These are phyloP conservation scores for Gnathonemus echidnorhynchus DNA, from an alignment of 2,113 vertebrate species.

Conservation along the genomic window DNA sequence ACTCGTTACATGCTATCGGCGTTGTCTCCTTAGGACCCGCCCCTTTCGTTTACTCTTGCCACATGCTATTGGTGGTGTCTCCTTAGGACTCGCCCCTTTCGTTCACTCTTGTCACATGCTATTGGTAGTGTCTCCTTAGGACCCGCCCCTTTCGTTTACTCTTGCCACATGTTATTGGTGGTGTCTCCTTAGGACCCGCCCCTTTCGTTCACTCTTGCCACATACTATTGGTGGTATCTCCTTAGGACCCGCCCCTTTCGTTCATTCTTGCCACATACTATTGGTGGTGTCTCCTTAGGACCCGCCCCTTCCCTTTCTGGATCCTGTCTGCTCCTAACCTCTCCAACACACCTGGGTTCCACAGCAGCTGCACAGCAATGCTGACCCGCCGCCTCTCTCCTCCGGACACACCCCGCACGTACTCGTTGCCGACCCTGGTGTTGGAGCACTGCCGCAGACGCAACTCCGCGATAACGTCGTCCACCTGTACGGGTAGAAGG, in stretches of 20 bases:
- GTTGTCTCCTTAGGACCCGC: no score
- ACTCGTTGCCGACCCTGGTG: constrained; percentile 80
- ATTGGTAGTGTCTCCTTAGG: background rate
- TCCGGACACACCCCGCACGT: constrained; percentile 78
- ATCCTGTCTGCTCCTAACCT: background rate
- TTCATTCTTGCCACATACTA: background rate
- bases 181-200: background rate
- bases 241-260: background rate
- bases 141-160: background rate
- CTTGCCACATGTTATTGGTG: background rate
- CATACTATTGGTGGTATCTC: background rate
- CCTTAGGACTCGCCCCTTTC: background rate
- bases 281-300: background rate
- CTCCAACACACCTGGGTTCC: constrained; percentile 82
- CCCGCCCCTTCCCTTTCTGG: background rate
- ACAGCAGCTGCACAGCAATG: constrained; percentile 88
- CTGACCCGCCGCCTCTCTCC: constrained; percentile 87
- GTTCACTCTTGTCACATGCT: background rate
- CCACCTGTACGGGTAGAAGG: constrained; percentile 62
- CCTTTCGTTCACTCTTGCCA: background rate
- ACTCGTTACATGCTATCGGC: no score
- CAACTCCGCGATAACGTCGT: constrained; percentile 88
- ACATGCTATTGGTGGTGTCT: background rate
- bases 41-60: no score
- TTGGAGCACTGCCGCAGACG: constrained; percentile 83